Percentiles rank a stretch among this genome's conserved stretches.
These are phyloP conservation scores for Pituophis catenifer DNA, from an alignment of 2,113 vertebrate genomes.

Conservation along the genomic window DNA sequence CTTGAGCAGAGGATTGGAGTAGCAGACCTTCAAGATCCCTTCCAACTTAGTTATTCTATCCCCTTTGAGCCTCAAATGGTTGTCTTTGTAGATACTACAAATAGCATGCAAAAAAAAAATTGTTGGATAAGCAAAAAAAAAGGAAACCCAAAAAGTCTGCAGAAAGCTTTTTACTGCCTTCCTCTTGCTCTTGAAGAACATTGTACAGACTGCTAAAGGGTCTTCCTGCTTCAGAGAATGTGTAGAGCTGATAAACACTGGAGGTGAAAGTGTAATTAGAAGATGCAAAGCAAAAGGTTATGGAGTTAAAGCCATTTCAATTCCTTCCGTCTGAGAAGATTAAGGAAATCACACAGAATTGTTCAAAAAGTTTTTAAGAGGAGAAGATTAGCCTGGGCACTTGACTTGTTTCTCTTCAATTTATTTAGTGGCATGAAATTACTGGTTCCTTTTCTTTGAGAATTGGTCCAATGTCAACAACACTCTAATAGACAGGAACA, in stretches of 20 bases:
- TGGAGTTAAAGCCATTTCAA: conserved; percentile 11
- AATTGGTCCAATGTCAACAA: not conserved
- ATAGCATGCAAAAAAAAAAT: not conserved
- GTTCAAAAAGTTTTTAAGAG: conserved; percentile 29
- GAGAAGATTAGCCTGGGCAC: conserved; percentile 15
- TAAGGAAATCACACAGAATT: conserved; percentile 33
- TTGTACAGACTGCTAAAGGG: conserved; percentile 18
- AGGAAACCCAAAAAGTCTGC: not conserved
- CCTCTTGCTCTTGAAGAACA: not conserved
- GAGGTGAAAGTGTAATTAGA: conserved; percentile 50
- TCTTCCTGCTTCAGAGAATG: conserved; percentile 36
- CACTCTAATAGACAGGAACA: conserved; percentile 26
- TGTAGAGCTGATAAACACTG: conserved; percentile 50
- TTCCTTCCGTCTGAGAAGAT: conserved; percentile 41
- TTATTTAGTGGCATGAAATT: conserved; percentile 35
- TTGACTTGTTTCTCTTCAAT: conserved; percentile 32
- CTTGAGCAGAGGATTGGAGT: not conserved
- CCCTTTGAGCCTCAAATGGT: not conserved
- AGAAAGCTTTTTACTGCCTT: not conserved
- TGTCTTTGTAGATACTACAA: not conserved
- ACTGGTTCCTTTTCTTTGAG: conserved; percentile 32
- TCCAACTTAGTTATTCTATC: not conserved
- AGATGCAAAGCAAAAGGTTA: conserved; percentile 44
- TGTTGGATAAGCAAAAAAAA: conserved; percentile 48
- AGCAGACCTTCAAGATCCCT: too few relatives aligned